Conservation (phyloP, 2,888 invertebrate genomes). For the Parasteatoda lunata region DNA sequence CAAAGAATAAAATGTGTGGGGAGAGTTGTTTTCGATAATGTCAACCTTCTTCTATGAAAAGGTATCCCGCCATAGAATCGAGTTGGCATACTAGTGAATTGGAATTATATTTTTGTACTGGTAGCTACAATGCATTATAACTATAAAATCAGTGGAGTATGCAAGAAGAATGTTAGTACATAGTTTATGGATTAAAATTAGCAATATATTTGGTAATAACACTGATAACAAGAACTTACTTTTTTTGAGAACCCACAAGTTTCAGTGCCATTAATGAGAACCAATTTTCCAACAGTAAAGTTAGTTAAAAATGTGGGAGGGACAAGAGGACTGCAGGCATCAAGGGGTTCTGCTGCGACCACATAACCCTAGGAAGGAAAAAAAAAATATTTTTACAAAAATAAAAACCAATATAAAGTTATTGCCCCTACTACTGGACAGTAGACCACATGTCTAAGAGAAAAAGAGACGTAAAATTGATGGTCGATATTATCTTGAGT, state of each 20-base stretch:
- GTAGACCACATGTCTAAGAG: no score
- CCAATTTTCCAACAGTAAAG: constrained; percentile 47
- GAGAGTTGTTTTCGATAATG: no score
- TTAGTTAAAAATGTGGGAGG: constrained; percentile 48
- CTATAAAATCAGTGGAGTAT: background rate
- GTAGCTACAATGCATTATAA: background rate
- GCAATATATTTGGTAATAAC: background rate
- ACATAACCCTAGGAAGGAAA: constrained; percentile 41
- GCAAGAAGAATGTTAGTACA: background rate
- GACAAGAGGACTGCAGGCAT: constrained; percentile 38
- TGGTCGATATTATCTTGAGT: background rate
- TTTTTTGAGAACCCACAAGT: constrained; percentile 37
- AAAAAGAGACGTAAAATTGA: no score
- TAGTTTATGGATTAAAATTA: background rate
- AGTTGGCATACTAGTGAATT: no score
- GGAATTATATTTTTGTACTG: background rate
- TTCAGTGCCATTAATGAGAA: constrained; percentile 51
- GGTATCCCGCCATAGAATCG: background rate
- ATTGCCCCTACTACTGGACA: no score
- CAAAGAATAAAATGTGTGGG: no score
- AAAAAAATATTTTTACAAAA: background rate
- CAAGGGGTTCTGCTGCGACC: constrained; percentile 31
- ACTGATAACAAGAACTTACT: constrained; percentile 4
- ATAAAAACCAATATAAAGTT: no score
- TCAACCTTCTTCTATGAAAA: background rate